Conservation (phyloP, 2,888 invertebrate species). For the Slavum lentiscoides region DNA sequence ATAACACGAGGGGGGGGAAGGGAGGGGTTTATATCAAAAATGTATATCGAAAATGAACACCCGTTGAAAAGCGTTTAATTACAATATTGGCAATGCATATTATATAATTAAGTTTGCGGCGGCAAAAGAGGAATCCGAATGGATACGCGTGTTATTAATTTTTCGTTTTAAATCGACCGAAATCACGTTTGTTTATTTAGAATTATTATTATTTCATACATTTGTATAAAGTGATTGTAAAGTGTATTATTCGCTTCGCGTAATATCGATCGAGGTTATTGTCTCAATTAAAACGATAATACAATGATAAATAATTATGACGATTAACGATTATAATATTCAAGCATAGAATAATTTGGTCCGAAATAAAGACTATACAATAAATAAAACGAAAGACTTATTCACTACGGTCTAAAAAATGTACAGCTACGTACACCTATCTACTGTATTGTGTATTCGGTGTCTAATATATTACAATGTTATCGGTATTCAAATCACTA, state of each 20-base stretch:
- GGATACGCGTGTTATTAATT: too few relatives aligned
- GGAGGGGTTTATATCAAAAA: too few relatives aligned
- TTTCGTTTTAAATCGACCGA: too few relatives aligned
- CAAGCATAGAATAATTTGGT: not conserved
- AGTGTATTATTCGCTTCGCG: not conserved
- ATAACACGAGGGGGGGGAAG: too few relatives aligned
- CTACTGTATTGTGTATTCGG: not conserved
- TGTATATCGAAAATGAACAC: too few relatives aligned
- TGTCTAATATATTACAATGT: not conserved
- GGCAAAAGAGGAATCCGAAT: too few relatives aligned
- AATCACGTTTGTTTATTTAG: too few relatives aligned
- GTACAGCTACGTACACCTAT: not conserved
- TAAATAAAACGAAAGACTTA: not conserved
- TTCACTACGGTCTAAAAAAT: not conserved
- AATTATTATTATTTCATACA: too few relatives aligned
- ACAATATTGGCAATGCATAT: too few relatives aligned
- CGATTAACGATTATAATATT: not conserved
- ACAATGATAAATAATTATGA: not conserved
- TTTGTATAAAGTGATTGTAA: too few relatives aligned
- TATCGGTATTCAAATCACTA: not conserved
- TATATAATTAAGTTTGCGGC: too few relatives aligned
- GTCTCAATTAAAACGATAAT: not conserved
- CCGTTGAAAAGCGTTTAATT: too few relatives aligned
- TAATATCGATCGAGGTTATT: not conserved
- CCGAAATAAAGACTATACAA: not conserved